phyloP scores from a whole-genome alignment of 1,140 invertebrate genomes.

The Apis laboriosa region DNA sequence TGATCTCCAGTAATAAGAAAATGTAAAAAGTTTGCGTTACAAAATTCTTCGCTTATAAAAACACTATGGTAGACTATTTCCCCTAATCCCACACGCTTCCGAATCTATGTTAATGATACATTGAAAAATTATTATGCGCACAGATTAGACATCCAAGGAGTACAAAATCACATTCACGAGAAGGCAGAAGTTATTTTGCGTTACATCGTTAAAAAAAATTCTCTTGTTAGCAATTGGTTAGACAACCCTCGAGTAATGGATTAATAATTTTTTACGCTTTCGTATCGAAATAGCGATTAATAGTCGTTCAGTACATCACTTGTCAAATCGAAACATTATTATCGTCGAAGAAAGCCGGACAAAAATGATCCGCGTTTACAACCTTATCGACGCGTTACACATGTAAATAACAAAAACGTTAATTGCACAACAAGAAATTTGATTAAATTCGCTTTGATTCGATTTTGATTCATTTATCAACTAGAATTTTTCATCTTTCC shows the following conservation, averaged over 20 bases:
- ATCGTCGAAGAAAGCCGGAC: neutral
- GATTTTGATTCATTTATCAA: neutral
- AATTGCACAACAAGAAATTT: constrained; percentile 14
- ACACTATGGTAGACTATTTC: neutral
- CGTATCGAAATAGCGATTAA: neutral
- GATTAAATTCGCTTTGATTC: neutral
- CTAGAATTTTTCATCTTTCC: constrained; percentile 15
- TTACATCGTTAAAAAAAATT: constrained; percentile 27
- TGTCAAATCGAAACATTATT: neutral
- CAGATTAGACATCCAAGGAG: constrained; percentile 34
- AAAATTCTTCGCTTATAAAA: neutral
- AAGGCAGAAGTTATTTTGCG: constrained; percentile 53
- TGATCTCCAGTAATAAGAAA: constrained; percentile 21
- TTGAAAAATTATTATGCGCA: constrained; percentile 36
- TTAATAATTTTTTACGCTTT: neutral
- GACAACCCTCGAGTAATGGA: constrained; percentile 39
- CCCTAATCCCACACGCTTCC: neutral
- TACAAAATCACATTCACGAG: constrained; percentile 44
- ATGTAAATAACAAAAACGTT: constrained; percentile 28
- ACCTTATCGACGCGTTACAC: neutral
- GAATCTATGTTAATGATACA: constrained; percentile 16
- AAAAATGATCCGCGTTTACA: neutral
- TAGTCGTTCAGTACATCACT: no score
- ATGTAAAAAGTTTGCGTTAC: neutral
- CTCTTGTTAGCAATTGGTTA: constrained; percentile 52